Evolutionary conservation across 2,888 invertebrate species (phyloP), one percentile per base, ranked within the genome.

Genomic region (Apantesis nais): DNA sequence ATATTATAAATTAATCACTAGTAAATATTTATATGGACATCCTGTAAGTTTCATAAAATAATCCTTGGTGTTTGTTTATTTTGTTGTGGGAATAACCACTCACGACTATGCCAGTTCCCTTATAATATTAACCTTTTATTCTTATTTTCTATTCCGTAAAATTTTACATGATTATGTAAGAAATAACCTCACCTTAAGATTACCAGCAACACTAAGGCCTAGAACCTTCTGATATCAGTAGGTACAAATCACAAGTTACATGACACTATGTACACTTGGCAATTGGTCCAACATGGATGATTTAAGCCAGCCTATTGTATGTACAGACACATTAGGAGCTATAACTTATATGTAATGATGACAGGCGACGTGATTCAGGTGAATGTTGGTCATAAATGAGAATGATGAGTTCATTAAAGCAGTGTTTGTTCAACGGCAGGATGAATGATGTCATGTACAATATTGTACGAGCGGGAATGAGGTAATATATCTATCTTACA

Each of bases 361-460:
- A 70, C 71, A 71, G 71, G 68, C 71, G 67, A 77, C 69, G 72
- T 75, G 74, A 78, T 74, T 74, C 74, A 76, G 69, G 76, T 78
- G 78, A 66, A 72, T 48, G 37, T 48, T 66, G 68, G 39, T 58
- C 29, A 69, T 77, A 64, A 69, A 67, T 68, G 72, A 62, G 44
- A 77, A 65, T 69, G 58, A 74, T 79, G 74, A 71, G 69, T 77
- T 74, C 44, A 77, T 74, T 66, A 66, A 14, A 55, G 7, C 39
- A 55, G n/a, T n/a, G 12, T 29, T 22, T 34, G 31, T 16, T 52
- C 16, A 69, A 72, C 58, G 70, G n/a, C 2, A 44, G 22, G 16
- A 29, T 44, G 12, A 22, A 29, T 29, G 19, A 19, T 62, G 16
- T 39, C 39, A 41, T 8, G n/a, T 16, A 12, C 0, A 55, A 55